Evolutionary conservation across 2,888 invertebrate genomes (phyloP).

Genomic region (Andrena camellia): DNA sequence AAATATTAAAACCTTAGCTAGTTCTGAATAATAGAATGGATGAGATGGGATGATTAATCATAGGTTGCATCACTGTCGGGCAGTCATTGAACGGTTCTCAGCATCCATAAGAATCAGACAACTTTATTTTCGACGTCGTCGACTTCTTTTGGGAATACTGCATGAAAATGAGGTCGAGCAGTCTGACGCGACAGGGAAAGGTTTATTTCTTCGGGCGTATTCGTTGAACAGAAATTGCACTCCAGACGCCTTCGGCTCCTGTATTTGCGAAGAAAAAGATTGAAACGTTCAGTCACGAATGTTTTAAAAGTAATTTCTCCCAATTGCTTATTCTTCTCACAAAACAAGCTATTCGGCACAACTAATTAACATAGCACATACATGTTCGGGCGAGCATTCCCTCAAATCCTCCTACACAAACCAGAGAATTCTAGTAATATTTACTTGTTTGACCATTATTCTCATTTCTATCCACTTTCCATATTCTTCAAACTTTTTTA

Average conservation of each 20-base stretch:
- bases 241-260: neutral
- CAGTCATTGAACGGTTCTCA: constrained; percentile 4
- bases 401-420: too few species aligned
- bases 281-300: neutral
- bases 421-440: too few species aligned
- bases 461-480: too few species aligned
- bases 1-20: too few species aligned
- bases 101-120: neutral
- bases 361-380: too few species aligned
- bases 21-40: neutral
- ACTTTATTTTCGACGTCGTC: constrained; percentile 5
- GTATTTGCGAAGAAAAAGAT: neutral
- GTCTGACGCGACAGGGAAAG: constrained; percentile 8
- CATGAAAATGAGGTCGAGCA: constrained; percentile 30
- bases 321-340: too few species aligned
- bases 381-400: too few species aligned
- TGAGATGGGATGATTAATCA: neutral
- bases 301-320: too few species aligned
- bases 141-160: constrained; percentile 21
- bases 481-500: neutral
- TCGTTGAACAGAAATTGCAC: neutral
- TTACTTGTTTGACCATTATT: too few species aligned
- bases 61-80: neutral
- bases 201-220: constrained; percentile 2
- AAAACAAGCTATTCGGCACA: too few species aligned